Conservation (phyloP, 2,797 vertebrate genomes). For the Characodon lateralis region DNA sequence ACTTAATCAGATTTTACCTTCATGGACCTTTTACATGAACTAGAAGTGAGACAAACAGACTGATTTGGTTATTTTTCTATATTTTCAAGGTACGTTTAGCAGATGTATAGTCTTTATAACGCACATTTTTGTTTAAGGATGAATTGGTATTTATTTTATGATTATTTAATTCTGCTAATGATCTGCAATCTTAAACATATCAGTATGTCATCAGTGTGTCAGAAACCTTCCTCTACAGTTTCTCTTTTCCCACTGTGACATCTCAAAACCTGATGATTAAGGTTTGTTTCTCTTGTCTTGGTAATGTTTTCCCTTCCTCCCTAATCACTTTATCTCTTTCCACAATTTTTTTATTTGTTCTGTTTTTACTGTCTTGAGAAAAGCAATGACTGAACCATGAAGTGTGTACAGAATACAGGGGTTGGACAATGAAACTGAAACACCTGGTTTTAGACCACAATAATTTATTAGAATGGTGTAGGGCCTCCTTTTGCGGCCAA, state of each 20-base stretch:
- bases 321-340: not conserved
- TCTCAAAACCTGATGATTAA: slow-evolving; percentile 33
- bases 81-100: not conserved
- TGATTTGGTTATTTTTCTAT: not conserved
- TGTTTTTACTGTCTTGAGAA: not conserved
- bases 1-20: not conserved
- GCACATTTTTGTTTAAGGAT: not conserved
- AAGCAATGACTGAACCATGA: not conserved
- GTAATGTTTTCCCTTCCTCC: not conserved
- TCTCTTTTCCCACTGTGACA: not conserved
- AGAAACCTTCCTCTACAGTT: not conserved
- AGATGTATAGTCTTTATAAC: not conserved
- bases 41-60: not conserved
- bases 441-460: too few species aligned
- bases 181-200: slow-evolving; percentile 3
- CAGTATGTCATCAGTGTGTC: not conserved
- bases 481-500: too few species aligned
- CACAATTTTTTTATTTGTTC: not conserved
- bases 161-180: not conserved
- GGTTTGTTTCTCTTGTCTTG: slow-evolving; percentile 1
- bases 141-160: not conserved
- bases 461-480: too few species aligned
- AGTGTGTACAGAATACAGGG: not conserved
- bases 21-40: not conserved
- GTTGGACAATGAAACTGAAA: too few species aligned